These are phyloP conservation scores for Melikaiella ostensackeni DNA, from an alignment of 2,888 invertebrate species.

Conservation along the genomic window DNA sequence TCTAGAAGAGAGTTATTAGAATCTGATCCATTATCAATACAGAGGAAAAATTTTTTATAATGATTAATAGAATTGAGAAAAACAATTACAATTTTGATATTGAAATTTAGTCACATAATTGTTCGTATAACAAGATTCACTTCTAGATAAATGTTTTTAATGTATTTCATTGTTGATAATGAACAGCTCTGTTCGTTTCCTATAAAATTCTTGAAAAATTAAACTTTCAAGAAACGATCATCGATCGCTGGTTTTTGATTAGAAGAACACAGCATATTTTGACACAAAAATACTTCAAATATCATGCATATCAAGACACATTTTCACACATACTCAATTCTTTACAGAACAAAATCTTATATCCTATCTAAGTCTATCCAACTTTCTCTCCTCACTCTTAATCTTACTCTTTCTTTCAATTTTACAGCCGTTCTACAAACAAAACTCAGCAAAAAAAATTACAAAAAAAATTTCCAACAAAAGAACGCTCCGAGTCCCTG, in stretches of 20 bases:
- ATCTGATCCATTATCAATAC: no score
- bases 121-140: no score
- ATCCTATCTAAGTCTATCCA: not conserved
- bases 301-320: not conserved
- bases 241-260: not conserved
- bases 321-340: not conserved
- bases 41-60: no score
- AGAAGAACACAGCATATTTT: not conserved
- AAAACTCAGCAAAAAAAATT: not conserved
- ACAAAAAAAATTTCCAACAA: not conserved
- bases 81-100: no score
- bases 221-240: not conserved
- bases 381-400: not conserved
- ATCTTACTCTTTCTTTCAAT: not conserved
- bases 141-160: no score
- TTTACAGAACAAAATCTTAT: not conserved
- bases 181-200: no score
- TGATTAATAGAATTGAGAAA: no score
- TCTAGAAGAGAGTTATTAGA: not conserved
- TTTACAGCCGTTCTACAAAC: not conserved
- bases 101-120: no score
- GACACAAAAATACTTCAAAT: not conserved
- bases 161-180: no score
- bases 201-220: not conserved
- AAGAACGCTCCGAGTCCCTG: slow-evolving; percentile 60